A percentile compares a stretch with the other conserved stretches of the same genome.
phyloP scores from a whole-genome alignment of 2,113 vertebrate genomes.

The Peromyscus maniculatus region DNA sequence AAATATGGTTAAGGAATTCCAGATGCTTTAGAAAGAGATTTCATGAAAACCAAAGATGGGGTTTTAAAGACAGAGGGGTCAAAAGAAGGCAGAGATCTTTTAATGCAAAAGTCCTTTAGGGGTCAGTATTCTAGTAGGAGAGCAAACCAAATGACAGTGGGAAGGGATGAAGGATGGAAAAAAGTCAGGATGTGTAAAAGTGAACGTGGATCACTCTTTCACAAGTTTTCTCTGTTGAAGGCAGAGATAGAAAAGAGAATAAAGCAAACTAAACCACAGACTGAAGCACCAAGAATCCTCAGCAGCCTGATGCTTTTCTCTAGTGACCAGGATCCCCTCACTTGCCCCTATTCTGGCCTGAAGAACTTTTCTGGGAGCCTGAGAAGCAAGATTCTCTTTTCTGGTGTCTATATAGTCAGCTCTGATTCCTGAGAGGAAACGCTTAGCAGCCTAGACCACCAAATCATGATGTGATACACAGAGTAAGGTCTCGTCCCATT shows the following conservation, averaged over 20 bases:
- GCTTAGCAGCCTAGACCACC: background rate
- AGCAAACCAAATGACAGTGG: background rate
- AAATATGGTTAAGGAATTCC: background rate
- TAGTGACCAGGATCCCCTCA: background rate
- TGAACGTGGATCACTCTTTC: too few species aligned
- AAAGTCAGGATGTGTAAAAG: fast-evolving
- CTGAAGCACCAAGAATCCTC: background rate
- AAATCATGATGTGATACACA: background rate
- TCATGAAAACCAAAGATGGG: background rate
- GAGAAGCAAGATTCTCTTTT: background rate
- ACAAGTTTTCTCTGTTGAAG: background rate
- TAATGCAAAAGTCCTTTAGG: background rate
- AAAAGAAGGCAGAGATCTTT: background rate
- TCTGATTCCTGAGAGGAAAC: background rate
- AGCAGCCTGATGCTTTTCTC: background rate
- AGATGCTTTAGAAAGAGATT: background rate
- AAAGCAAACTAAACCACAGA: background rate
- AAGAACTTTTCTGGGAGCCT: background rate
- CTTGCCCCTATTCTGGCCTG: background rate
- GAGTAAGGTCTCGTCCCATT: background rate
- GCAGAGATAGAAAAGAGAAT: background rate
- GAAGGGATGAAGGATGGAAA: background rate
- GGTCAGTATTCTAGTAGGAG: background rate
- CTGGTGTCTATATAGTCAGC: background rate
- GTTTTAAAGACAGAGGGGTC: background rate